phyloP scores from a whole-genome alignment of 2,888 invertebrate genomes.

The Tenodera sinensis region DNA sequence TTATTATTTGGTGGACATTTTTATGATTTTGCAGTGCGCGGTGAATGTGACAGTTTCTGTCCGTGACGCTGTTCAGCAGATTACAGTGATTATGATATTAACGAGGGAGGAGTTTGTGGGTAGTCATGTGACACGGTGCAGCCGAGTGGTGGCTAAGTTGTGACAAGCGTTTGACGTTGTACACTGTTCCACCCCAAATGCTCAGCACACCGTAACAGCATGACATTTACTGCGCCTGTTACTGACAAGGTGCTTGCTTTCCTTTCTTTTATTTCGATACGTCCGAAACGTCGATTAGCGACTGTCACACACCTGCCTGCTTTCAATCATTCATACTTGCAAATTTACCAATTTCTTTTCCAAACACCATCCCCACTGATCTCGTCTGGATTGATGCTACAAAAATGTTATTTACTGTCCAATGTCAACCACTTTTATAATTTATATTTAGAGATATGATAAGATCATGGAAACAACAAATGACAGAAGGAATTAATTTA shows the following conservation, averaged over 20 bases:
- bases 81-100: conserved; percentile 19
- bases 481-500: no score
- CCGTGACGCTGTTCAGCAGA: conserved; percentile 12
- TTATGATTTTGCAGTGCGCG: neutral
- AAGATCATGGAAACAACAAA: no score
- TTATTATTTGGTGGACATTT: neutral
- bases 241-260: neutral
- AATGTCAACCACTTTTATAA: no score
- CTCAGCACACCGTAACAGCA: conserved; percentile 4
- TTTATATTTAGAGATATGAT: no score
- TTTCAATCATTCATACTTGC: neutral
- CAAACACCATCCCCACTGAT: no score
- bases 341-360: no score
- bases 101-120: conserved; percentile 1
- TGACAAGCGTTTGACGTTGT: conserved; percentile 18
- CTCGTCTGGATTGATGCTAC: no score
- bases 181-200: neutral
- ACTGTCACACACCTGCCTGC: neutral
- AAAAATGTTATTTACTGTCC: no score
- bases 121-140: conserved; percentile 10
- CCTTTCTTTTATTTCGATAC: neutral
- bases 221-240: neutral
- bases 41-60: conserved; percentile 17
- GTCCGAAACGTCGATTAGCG: neutral
- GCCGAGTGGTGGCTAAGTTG: conserved; percentile 12